A percentile compares a stretch with the other conserved stretches of the same genome.
phyloP scores from a whole-genome alignment of 1,140 invertebrate genomes.

The Aphelenchoides avenae region DNA sequence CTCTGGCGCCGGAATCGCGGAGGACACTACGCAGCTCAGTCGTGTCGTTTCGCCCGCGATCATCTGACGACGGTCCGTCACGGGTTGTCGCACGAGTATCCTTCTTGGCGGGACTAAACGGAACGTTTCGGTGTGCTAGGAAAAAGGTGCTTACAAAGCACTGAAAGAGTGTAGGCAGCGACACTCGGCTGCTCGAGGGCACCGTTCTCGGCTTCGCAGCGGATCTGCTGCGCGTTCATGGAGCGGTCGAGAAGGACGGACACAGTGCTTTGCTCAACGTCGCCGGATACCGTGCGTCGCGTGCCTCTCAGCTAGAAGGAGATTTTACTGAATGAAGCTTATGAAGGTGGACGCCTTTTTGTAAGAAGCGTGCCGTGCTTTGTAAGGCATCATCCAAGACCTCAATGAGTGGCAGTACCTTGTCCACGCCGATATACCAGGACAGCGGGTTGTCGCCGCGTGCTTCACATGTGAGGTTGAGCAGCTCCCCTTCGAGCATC shows the following conservation, averaged over 20 bases:
- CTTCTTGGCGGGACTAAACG: conserved; percentile 79
- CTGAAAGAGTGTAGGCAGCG: conserved; percentile 74
- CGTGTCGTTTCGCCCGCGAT: conserved; percentile 58
- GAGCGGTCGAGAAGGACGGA: conserved; percentile 47
- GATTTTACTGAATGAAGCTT: too few relatives aligned
- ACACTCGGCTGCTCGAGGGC: conserved; percentile 80
- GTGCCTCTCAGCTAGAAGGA: conserved; percentile 48
- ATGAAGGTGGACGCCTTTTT: too few relatives aligned
- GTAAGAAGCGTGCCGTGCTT: too few relatives aligned
- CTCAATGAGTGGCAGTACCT: too few relatives aligned
- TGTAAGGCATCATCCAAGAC: too few relatives aligned
- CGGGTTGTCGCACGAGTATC: too few relatives aligned
- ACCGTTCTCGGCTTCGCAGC: conserved; percentile 84
- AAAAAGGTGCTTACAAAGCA: conserved; percentile 76
- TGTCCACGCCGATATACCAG: conserved; percentile 60
- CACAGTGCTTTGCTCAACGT: conserved; percentile 38
- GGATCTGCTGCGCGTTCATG: conserved; percentile 64
- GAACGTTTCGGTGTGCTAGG: too few relatives aligned
- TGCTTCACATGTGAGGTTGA: conserved; percentile 82
- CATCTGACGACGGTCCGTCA: conserved; percentile 37
- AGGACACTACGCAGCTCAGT: conserved; percentile 80
- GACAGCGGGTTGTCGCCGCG: conserved; percentile 87
- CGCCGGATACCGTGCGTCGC: conserved; percentile 38
- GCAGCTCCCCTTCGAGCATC: conserved; percentile 76
- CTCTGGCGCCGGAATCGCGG: conserved; percentile 84